A percentile compares a stretch with the other conserved stretches of the same genome.
Conservation (phyloP, 2,113 vertebrate genomes). For the Coreoperca whiteheadi region DNA sequence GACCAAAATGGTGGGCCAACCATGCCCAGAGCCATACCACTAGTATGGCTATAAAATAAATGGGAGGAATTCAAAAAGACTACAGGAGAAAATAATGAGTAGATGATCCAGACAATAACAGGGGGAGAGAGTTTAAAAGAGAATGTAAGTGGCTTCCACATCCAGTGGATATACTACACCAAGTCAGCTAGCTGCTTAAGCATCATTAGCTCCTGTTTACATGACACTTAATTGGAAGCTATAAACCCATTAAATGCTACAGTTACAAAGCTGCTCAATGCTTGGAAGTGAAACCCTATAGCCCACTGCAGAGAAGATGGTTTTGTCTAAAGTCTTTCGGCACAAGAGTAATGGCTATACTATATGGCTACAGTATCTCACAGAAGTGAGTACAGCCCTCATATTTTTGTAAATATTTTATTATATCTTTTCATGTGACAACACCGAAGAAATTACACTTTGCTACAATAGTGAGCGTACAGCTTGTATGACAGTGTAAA, state of each 20-base stretch:
- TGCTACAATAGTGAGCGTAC: no score
- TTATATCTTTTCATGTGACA: no score
- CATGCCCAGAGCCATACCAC: not conserved
- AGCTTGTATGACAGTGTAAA: no score
- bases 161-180: slow-evolving; percentile 1
- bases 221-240: slow-evolving; percentile 14
- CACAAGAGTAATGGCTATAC: not conserved
- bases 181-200: slow-evolving; percentile 12
- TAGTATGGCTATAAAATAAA: not conserved
- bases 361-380: no score
- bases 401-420: no score
- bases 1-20: not conserved
- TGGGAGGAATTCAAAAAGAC: not conserved
- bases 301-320: not conserved
- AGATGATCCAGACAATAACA: not conserved
- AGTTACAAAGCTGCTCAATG: slow-evolving; percentile 16
- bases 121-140: not conserved
- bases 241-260: slow-evolving; percentile 45
- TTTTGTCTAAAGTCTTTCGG: not conserved
- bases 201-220: slow-evolving; percentile 54
- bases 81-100: not conserved
- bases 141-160: not conserved
- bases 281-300: slow-evolving; percentile 4
- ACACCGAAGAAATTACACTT: no score
- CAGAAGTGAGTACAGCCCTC: no score